phyloP scores from a whole-genome alignment of 1,140 invertebrate species.

The Ostrea denselamellosa region DNA sequence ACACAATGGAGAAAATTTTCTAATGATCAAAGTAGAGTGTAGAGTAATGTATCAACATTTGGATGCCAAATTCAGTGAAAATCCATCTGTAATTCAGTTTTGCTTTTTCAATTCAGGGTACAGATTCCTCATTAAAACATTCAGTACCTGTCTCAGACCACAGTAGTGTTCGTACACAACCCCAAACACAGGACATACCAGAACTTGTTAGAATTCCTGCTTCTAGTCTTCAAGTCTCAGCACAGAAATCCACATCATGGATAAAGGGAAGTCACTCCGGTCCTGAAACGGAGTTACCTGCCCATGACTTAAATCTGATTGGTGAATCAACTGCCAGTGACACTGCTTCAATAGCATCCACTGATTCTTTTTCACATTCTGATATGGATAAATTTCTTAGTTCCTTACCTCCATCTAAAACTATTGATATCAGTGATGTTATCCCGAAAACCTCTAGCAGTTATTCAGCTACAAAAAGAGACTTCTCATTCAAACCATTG shows the following conservation, averaged over 20 bases:
- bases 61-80: not conserved
- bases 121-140: not conserved
- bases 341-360: conserved; percentile 16
- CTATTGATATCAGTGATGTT: conserved; percentile 64
- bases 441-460: conserved; percentile 55
- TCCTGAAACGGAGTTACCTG: not conserved
- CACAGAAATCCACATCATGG: conserved; percentile 51
- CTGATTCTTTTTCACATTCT: conserved; percentile 63
- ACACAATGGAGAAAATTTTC: not conserved
- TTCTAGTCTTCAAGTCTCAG: not conserved
- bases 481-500: conserved; percentile 64
- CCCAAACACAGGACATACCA: not conserved
- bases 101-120: not conserved
- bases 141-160: not conserved
- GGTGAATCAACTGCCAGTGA: conserved; percentile 49
- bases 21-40: not conserved
- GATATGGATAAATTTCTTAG: conserved; percentile 70
- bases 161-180: not conserved
- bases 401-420: conserved; percentile 69
- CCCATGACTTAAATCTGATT: conserved; percentile 20
- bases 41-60: not conserved
- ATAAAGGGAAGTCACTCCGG: conserved; percentile 39
- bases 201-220: conserved; percentile 15
- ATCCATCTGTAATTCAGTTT: not conserved
- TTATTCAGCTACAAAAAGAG: conserved; percentile 61